Conservation (phyloP, 2,113 vertebrate genomes). For the Catharus minimus region DNA sequence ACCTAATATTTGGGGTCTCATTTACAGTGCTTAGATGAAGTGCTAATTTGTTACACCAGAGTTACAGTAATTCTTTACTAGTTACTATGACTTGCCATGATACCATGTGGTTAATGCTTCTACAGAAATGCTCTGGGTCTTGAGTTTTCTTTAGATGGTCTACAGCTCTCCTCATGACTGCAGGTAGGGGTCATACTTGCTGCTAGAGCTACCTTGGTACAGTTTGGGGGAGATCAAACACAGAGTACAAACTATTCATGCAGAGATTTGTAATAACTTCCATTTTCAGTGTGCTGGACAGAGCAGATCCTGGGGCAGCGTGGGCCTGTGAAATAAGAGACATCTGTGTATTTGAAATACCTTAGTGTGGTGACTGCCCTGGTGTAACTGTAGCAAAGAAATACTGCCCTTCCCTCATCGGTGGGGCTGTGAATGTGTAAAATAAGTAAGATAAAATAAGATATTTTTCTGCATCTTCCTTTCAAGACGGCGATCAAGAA, state of each 20-base stretch:
- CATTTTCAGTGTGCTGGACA: neutral
- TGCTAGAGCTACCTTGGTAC: neutral
- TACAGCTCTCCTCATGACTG: neutral
- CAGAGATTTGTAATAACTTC: neutral
- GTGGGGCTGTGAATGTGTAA: neutral
- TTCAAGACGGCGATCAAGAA: slow-evolving; percentile 93
- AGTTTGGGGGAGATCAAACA: neutral
- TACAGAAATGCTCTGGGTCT: neutral
- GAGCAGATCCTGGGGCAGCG: neutral
- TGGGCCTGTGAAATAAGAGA: neutral
- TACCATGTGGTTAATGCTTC: neutral
- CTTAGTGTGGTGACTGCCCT: neutral
- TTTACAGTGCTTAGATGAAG: neutral
- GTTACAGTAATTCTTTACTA: neutral
- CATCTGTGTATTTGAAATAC: neutral
- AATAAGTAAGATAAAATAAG: neutral
- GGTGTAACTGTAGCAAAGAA: neutral
- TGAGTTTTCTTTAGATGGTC: neutral
- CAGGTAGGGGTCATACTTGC: neutral
- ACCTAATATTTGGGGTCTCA: neutral
- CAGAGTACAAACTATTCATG: neutral
- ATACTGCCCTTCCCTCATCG: neutral
- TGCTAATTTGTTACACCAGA: neutral
- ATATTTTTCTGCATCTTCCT: neutral
- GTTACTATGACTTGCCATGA: neutral